Percentiles rank a stretch among this genome's conserved stretches.
Conservation (phyloP, 2,797 vertebrate genomes). For the Hozukius guyotensis region DNA sequence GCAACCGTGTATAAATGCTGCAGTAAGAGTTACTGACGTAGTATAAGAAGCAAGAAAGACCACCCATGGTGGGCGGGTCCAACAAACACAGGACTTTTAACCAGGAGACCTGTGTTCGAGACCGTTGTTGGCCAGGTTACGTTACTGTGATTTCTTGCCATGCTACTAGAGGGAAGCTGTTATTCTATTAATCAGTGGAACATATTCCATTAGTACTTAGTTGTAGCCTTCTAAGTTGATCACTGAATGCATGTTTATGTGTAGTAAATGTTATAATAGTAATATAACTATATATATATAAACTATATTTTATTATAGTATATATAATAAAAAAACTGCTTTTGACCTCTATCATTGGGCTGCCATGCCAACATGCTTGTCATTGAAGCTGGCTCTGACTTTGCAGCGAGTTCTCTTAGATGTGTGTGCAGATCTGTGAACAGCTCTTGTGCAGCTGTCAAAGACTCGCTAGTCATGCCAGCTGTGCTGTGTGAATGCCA, state of each 20-base stretch:
- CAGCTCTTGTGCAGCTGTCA: conserved; percentile 21
- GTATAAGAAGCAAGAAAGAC: no score
- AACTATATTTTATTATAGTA: no score
- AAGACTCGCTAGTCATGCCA: conserved; percentile 8
- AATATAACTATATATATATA: no score
- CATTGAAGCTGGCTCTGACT: not conserved
- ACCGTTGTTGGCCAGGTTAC: no score
- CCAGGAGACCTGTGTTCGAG: no score
- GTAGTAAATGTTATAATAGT: not conserved
- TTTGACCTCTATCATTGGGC: not conserved
- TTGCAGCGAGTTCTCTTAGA: not conserved
- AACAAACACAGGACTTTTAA: no score
- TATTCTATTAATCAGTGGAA: no score
- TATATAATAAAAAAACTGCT: not conserved
- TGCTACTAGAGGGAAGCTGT: no score
- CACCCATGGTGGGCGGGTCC: no score
- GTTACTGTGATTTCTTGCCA: no score
- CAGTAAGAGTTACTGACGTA: no score
- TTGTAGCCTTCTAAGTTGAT: not conserved
- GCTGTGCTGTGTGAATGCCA: conserved; percentile 26
- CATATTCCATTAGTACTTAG: not conserved
- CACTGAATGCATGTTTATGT: not conserved
- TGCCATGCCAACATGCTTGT: not conserved
- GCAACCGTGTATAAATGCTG: no score
- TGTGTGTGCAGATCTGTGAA: conserved; percentile 20